Evolutionary conservation across 2,888 invertebrate species (phyloP), one percentile per base, ranked within the genome.

Genomic region (Bimastos eiseni): DNA sequence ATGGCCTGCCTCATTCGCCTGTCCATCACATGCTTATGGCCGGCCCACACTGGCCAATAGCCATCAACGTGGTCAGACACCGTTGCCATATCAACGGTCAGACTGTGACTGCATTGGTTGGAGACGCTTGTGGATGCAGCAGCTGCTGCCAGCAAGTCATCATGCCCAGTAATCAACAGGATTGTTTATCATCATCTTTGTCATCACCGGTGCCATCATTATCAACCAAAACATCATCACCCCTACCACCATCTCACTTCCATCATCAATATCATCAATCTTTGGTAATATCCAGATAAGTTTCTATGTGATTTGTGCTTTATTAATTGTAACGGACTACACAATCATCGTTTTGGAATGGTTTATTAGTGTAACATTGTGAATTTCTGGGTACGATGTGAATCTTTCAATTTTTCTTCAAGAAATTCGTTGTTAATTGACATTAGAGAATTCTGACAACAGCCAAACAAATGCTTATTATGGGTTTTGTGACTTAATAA

Each of bases 181-280:
- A 86, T 86, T 37, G n/a, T 86, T n/a, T 33, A 86, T 86, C 86
- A 34, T 86, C 86, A 86, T 86, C 86, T n/a, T 34, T 86, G n/a
- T 86, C 86, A 86, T 34, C 86, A 86, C 15, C 17, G 15, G 4
- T 36, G 36, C n/a, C 86, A 86, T 86, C 86, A 86, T 34, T 17
- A 86, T 86, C 86, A 86, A 24, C 84, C 33, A 24, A 1, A 84
- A 17, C 84, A 84, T 34, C 34, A 84, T 19, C 84, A 84, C 17
- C 84, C 5, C 34, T 21, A 84, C 15, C 34, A 84, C 15, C 34
- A 84, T 19, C 84, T n/a, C n/a, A n/a, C n/a, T n/a, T n/a, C 41
- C 15, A 41, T 41, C 41, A 41, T 6, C 41, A 15, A 41, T 41
- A 15, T 11, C 41, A 83, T 15, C 83, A 83, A 21, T 21, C 17